phyloP scores from a whole-genome alignment of 2,797 vertebrate genomes.

The Silurus aristotelis region DNA sequence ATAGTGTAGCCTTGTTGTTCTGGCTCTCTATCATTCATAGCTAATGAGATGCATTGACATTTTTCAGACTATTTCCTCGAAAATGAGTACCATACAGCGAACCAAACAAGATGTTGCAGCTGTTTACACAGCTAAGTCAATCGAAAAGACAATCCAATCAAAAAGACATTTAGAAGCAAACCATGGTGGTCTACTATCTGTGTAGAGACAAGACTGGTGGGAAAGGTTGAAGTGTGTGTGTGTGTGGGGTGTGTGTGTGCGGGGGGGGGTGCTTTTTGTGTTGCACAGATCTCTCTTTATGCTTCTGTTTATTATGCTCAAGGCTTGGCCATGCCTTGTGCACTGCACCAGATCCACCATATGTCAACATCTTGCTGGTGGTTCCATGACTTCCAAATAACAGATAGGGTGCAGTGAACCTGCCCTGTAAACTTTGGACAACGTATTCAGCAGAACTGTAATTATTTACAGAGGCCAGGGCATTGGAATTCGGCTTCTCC shows the following conservation, averaged over 20 bases:
- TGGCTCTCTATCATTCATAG: slow-evolving; percentile 9
- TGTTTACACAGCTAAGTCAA: slow-evolving; percentile 26
- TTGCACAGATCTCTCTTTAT: slow-evolving; percentile 79
- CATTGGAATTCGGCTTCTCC: slow-evolving; percentile 89
- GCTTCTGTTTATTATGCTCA: slow-evolving; percentile 95
- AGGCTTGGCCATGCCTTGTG: slow-evolving; percentile 91
- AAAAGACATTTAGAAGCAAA: slow-evolving; percentile 36
- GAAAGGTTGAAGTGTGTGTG: slow-evolving; percentile 11
- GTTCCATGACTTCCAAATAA: slow-evolving; percentile 98
- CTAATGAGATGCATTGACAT: slow-evolving; percentile 21
- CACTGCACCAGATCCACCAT: slow-evolving; percentile 90
- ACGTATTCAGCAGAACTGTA: slow-evolving; percentile 98
- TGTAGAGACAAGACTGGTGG: slow-evolving; percentile 44
- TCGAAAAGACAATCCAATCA: slow-evolving; percentile 37
- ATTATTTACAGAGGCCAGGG: slow-evolving; percentile 98
- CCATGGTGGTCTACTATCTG: slow-evolving; percentile 48
- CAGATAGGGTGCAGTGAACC: slow-evolving; percentile 98
- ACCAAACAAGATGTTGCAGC: slow-evolving; percentile 8
- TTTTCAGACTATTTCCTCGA: slow-evolving; percentile 12
- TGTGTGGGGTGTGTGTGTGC: slow-evolving; percentile 6
- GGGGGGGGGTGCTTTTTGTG: slow-evolving; percentile 24
- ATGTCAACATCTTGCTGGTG: slow-evolving; percentile 99
- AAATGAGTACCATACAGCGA: slow-evolving; percentile 10
- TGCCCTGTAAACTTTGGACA: slow-evolving; percentile 99
- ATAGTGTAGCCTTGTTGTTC: neutral